Percentiles rank a stretch among this genome's conserved stretches.
phyloP scores from a whole-genome alignment of 2,113 vertebrate species.

The Pedetes capensis region DNA sequence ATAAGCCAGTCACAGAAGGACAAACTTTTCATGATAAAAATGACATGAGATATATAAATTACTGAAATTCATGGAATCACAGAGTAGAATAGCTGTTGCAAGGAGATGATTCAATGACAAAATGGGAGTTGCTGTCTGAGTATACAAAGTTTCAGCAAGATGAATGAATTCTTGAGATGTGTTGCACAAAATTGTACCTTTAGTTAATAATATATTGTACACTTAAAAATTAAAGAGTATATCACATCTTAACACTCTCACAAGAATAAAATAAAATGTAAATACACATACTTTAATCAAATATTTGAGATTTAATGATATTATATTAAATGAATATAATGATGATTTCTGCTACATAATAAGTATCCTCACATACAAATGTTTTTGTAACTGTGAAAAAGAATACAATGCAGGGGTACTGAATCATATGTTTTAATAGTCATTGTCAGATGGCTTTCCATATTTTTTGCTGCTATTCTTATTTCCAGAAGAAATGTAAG shows the following conservation, averaged over 20 bases:
- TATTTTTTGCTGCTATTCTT: conserved; percentile 31
- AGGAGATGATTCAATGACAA: too few species aligned
- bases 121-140: too few species aligned
- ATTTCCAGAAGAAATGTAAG: not conserved
- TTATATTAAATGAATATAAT: not conserved
- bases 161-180: not conserved
- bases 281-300: too few species aligned
- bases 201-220: not conserved
- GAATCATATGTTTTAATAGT: conserved; percentile 12
- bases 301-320: not conserved
- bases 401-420: not conserved
- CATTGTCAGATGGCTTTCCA: not conserved
- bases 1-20: too few species aligned
- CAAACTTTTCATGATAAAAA: too few species aligned
- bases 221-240: not conserved
- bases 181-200: not conserved
- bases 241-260: not conserved
- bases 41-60: too few species aligned
- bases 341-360: not conserved
- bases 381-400: not conserved
- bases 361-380: not conserved
- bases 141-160: not conserved
- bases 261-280: not conserved
- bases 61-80: too few species aligned
- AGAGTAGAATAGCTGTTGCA: too few species aligned